Evolutionary conservation across 1,140 invertebrate genomes (phyloP).

Genomic region (Nilaparvata lugens): DNA sequence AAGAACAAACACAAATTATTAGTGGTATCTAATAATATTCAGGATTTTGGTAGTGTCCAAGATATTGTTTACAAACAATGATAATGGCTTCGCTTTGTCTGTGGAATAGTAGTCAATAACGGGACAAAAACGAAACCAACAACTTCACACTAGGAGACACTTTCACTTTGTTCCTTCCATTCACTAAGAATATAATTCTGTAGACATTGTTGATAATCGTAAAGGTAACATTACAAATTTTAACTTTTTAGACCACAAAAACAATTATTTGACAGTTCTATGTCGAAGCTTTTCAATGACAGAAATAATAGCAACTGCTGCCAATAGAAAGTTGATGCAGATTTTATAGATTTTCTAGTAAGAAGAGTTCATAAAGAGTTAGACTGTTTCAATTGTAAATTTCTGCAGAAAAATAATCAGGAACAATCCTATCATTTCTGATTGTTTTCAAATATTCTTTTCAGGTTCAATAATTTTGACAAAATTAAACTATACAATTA

Average conservation of each 20-base stretch:
- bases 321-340: not conserved
- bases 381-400: too few species aligned
- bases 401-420: too few species aligned
- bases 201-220: not conserved
- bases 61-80: not conserved
- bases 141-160: not conserved
- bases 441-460: too few species aligned
- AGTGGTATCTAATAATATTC: not conserved
- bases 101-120: too few species aligned
- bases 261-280: not conserved
- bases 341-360: too few species aligned
- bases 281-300: not conserved
- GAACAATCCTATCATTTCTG: too few species aligned
- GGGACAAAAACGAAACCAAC: too few species aligned
- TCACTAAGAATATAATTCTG: not conserved
- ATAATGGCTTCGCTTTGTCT: not conserved
- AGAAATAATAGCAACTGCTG: not conserved
- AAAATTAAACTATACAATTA: too few species aligned
- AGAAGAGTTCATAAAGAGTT: too few species aligned
- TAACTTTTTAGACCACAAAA: not conserved
- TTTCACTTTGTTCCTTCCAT: not conserved
- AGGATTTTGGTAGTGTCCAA: not conserved
- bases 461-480: too few species aligned
- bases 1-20: not conserved
- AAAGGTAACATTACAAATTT: too few species aligned